Conservation (phyloP, 1,140 invertebrate genomes). For the Drosophila saltans region DNA sequence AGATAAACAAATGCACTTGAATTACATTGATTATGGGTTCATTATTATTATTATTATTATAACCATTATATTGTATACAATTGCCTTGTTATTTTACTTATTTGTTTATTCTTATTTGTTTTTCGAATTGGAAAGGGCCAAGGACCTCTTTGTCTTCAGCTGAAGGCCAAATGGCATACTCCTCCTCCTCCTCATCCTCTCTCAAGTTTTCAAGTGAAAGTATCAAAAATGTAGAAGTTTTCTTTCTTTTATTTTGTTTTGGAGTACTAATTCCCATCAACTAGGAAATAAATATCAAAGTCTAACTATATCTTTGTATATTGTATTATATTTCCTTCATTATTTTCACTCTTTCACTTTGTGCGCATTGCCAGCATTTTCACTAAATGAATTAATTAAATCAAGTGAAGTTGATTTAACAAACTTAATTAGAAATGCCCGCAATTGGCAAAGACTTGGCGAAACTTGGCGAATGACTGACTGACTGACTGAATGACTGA, state of each 20-base stretch:
- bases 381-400: slow-evolving; percentile 81
- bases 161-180: background rate
- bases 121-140: slow-evolving; percentile 12
- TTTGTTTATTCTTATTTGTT: slow-evolving; percentile 21
- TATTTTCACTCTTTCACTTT: slow-evolving; percentile 8
- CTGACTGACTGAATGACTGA: too few relatives aligned
- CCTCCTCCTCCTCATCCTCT: too few relatives aligned
- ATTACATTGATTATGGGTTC: slow-evolving; percentile 21
- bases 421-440: slow-evolving; percentile 76
- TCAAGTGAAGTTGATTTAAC: slow-evolving; percentile 58
- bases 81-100: background rate
- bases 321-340: background rate
- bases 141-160: slow-evolving; percentile 3
- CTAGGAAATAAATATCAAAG: slow-evolving; percentile 17
- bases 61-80: too few relatives aligned
- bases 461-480: slow-evolving; percentile 29
- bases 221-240: background rate
- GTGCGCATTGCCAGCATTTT: slow-evolving; percentile 65
- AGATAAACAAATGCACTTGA: slow-evolving; percentile 23
- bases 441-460: slow-evolving; percentile 57
- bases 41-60: slow-evolving; percentile 20
- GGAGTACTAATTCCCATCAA: slow-evolving; percentile 1
- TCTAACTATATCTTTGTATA: background rate
- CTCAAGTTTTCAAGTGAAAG: background rate
- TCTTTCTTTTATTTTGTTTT: background rate